Base-by-base conservation (phyloP, 2,797 vertebrate species). In the Anabacerthia variegaticeps region DNA sequence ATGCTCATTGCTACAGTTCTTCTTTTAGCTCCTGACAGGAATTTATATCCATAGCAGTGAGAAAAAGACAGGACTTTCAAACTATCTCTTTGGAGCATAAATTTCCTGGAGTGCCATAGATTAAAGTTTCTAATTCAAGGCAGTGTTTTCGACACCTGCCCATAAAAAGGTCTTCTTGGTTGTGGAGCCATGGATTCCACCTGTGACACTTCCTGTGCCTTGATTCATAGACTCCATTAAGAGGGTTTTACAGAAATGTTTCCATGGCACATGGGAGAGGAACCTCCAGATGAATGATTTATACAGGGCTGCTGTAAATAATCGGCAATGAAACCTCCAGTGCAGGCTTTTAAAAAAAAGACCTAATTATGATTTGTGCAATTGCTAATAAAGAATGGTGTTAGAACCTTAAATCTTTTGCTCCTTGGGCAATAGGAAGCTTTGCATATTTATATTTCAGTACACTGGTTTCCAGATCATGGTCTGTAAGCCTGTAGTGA, bases 221-320 rank as follows among this genome's bases (percentile, higher is more conserved):
- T 95, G 94, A 95, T 95, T 95, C 94, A 91, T 77, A 32, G 85
- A 83, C 77, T 82, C 81, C 83, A 92, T 79, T 89, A 86, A 59
- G 66, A 66, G 55, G 68, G 73, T 89, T 96, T 94, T 89, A 91
- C 75, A 95, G 86, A 73, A 95, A 91, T 75, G 55, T 92, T 92
- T 93, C 79, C 84, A 68, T 0, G 15, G 65, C 54, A 66, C 71
- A 32, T 58, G 55, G 59, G 41, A 88, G 80, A 68, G 52, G 84
- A 91, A 67, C 89, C 56, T 92, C 56, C 28, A 52, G 67, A 52
- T 84, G 59, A 95, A 82, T 73, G 85, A 81, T 95, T 92, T 87
- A 89, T 44, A 52, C 84, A 66, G 34, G 39, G n/a, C 62, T 63
- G 71, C 34, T 91, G 43, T 20, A 93, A 92, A 73, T 89, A 87